Evolutionary conservation across 2,797 vertebrate species (phyloP).

Genomic region (Ptychadena robeensis): DNA sequence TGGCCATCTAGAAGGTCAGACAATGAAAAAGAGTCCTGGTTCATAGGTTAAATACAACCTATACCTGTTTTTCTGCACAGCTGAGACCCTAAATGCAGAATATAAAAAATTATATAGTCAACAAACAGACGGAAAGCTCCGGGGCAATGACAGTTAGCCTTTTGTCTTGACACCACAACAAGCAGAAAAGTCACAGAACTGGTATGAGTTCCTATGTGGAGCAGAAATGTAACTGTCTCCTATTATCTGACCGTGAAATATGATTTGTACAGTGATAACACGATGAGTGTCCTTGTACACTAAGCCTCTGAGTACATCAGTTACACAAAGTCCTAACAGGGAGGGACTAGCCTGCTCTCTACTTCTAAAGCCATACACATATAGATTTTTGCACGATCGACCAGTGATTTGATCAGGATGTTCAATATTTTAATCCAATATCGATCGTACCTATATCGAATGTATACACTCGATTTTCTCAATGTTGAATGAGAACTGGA

Average conservation of each 20-base stretch:
- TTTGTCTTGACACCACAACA: neutral
- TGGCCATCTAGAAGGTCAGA: too few species aligned
- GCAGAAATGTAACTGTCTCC: neutral
- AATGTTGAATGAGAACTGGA: too few species aligned
- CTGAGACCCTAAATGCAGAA: neutral
- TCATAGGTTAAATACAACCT: neutral
- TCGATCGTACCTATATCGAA: too few species aligned
- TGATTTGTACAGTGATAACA: neutral
- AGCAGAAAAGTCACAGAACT: neutral
- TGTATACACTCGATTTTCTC: too few species aligned
- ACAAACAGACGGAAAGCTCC: neutral
- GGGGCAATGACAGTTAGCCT: too few species aligned
- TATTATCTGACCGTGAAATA: neutral
- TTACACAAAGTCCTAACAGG: neutral
- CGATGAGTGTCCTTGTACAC: neutral
- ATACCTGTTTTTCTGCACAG: neutral
- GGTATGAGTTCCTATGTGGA: neutral
- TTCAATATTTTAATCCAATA: too few species aligned
- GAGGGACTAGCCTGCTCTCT: too few species aligned
- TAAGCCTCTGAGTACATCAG: neutral
- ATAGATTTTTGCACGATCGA: too few species aligned
- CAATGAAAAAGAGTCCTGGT: too few species aligned
- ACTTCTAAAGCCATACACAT: too few species aligned
- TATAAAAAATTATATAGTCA: neutral
- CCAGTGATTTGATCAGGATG: too few species aligned